A percentile compares a stretch with the other conserved stretches of the same genome.
phyloP scores from a whole-genome alignment of 2,888 invertebrate species.

The Tricholauxania praeusta region DNA sequence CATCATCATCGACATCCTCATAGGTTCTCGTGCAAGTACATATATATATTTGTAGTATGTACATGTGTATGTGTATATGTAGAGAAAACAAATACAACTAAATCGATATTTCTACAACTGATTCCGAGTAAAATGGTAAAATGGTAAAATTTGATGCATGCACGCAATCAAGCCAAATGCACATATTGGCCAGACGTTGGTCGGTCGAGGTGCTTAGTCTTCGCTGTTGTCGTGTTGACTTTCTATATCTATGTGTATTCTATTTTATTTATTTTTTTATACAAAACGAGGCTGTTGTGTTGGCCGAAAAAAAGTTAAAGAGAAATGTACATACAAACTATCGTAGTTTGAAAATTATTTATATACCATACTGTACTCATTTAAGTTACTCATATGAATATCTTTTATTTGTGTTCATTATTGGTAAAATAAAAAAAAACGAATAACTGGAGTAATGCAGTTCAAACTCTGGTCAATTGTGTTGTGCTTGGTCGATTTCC shows the following conservation, averaged over 20 bases:
- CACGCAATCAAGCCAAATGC: too few relatives aligned
- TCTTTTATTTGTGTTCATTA: too few relatives aligned
- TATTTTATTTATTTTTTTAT: background rate
- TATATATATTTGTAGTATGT: background rate
- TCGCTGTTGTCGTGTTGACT: background rate
- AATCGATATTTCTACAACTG: conserved; percentile 7
- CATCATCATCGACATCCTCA: too few relatives aligned
- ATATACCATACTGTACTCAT: too few relatives aligned
- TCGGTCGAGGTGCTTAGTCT: background rate
- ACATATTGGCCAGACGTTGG: conserved; percentile 3
- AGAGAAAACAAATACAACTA: background rate
- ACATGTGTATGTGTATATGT: background rate
- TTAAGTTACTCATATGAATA: too few relatives aligned
- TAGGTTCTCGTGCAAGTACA: background rate
- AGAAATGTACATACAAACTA: too few relatives aligned
- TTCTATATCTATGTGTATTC: background rate
- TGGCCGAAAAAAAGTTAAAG: background rate
- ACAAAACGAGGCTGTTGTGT: background rate
- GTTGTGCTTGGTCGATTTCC: background rate
- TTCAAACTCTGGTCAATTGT: conserved; percentile 14
- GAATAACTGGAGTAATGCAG: background rate
- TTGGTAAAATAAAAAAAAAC: background rate
- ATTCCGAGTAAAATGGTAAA: background rate
- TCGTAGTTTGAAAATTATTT: too few relatives aligned
- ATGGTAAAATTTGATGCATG: too few relatives aligned